These are phyloP conservation scores for Nemotelus pantherinus DNA, from an alignment of 2,888 invertebrate species.

Conservation along the genomic window DNA sequence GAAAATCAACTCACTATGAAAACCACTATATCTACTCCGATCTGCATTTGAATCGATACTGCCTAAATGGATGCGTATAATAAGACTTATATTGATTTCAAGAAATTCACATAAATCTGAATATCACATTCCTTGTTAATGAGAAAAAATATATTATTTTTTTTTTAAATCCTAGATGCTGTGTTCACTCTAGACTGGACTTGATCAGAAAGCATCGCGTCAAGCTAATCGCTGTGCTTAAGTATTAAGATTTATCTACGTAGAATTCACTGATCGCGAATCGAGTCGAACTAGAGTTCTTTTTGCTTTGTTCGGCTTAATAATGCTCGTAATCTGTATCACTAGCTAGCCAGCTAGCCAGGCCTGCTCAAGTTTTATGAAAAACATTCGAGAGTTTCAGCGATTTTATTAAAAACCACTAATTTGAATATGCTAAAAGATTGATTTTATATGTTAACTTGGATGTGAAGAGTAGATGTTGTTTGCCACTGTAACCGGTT, in stretches of 20 bases:
- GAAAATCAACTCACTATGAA: neutral
- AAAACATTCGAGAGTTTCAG: neutral
- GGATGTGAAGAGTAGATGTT: neutral
- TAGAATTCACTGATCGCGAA: neutral
- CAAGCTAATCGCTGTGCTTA: neutral
- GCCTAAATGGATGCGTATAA: constrained; percentile 4
- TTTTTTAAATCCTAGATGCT: constrained; percentile 7
- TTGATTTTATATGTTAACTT: constrained; percentile 12
- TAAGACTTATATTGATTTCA: constrained; percentile 35
- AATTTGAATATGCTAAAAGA: constrained; percentile 28
- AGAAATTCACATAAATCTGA: neutral
- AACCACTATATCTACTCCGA: neutral
- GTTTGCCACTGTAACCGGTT: constrained; percentile 8
- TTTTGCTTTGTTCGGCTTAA: neutral
- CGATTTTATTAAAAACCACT: constrained; percentile 11
- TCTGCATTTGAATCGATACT: constrained; percentile 23
- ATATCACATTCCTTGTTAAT: neutral
- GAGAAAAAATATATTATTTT: constrained; percentile 3
- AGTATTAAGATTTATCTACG: neutral
- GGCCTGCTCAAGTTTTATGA: neutral
- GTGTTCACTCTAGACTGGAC: neutral
- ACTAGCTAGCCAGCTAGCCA: neutral
- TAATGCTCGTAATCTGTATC: neutral
- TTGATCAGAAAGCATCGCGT: neutral
- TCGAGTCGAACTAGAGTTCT: neutral